Base-by-base conservation (phyloP, 2,888 invertebrate genomes). In the Uropetala carovei region DNA sequence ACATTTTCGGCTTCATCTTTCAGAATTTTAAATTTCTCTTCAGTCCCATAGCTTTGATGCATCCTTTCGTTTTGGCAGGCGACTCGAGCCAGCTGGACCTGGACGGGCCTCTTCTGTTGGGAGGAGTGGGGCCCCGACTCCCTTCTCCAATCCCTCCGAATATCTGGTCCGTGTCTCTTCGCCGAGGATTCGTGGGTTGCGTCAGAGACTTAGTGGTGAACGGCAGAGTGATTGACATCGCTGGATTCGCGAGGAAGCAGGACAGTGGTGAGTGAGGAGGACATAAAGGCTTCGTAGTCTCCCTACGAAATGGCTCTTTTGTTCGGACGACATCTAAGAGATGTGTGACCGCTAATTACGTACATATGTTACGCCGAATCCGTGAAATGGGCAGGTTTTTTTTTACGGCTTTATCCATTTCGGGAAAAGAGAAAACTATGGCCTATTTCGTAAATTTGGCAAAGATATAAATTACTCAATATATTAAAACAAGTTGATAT, bases 141-240 rank as follows among this genome's bases (percentile, higher is more conserved):
- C 97, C 97, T 56, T 96, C 97, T 11, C 96, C 97, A 83, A 97
- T 98, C 92, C 98, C 99, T 0, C 96, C 98, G 2, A 98, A 98
- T 27, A 95, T 99, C 93, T 99, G 99, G 99, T 98, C 98, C 0
- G 98, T 98, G 0, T 97, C 98, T 11, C 95, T 99, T 92, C 96
- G 98, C 92, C 97, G 98, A 94, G 99, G 99, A 43, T 99, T 98
- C 94, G 99, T 99, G 11, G 99, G 99, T 3, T 99, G 99, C 95
- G 96, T 99, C 94, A 96, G 98, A 93, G 99, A 99, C 94, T 96
- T 99, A 94, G 97, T 97, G 93, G 96, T 99, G 94, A 98, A 99
- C 94, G 98, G 98, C 89, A 97, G 98, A 94, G 97, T 98, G 0
- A 97, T 99, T 93, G 99, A 99, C 94, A 96, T 99, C 93, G 98